Conservation (phyloP, 2,113 vertebrate species). For the Prunella himalayana region DNA sequence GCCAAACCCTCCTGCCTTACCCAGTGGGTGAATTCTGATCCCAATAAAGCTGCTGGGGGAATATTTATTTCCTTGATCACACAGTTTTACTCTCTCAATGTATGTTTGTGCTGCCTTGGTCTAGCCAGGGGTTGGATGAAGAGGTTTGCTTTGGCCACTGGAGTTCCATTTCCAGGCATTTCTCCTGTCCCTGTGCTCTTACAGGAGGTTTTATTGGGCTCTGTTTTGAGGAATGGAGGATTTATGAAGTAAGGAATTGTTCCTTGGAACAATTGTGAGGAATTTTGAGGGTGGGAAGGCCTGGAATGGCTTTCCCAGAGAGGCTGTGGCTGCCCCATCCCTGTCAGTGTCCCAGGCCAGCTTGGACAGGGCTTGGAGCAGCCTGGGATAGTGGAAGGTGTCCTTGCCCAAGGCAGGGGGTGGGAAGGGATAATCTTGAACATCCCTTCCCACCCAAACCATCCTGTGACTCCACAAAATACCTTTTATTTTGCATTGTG, state of each 20-base stretch:
- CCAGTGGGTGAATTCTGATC: not conserved
- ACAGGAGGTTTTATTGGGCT: not conserved
- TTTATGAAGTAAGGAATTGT: not conserved
- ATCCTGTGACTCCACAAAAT: not conserved
- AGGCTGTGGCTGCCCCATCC: not conserved
- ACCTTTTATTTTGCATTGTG: not conserved
- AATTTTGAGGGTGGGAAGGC: not conserved
- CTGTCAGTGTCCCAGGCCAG: not conserved
- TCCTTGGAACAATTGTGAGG: not conserved
- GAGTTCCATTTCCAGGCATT: not conserved
- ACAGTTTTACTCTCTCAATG: not conserved
- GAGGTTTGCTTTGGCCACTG: not conserved
- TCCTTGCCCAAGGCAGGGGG: not conserved
- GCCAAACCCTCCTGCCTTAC: not conserved
- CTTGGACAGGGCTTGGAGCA: accelerated
- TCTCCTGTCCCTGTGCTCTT: not conserved
- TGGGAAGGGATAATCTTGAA: not conserved
- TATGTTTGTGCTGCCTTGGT: not conserved
- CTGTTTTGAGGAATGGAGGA: not conserved
- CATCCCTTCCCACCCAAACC: not conserved
- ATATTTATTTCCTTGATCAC: not conserved
- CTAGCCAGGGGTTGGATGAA: not conserved
- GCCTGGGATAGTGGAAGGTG: accelerated
- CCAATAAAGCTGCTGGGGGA: not conserved
- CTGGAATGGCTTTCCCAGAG: not conserved